Conservation (phyloP, 1,140 invertebrate species). For the Bacillus rossius region DNA sequence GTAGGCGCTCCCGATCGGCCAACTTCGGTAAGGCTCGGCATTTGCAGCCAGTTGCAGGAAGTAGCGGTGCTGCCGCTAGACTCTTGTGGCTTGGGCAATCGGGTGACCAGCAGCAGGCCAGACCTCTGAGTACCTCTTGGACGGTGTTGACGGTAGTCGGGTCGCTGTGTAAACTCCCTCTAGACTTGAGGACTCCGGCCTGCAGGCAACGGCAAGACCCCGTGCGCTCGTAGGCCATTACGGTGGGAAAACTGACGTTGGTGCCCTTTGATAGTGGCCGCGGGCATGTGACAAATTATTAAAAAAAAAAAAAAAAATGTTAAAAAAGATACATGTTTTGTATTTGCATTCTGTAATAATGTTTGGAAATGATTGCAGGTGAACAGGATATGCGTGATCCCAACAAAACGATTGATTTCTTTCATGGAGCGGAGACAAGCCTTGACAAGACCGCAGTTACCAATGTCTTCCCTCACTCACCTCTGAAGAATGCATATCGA, state of each 20-base stretch:
- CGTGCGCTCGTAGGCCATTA: not conserved
- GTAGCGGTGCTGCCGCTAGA: too few species aligned
- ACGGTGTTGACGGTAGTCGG: too few species aligned
- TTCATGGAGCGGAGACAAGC: constrained; percentile 34
- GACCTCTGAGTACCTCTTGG: too few species aligned
- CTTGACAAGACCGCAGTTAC: not conserved
- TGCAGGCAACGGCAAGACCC: not conserved
- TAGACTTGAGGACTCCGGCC: not conserved
- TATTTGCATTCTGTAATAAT: not conserved
- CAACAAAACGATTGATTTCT: constrained; percentile 31
- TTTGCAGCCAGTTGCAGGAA: too few species aligned
- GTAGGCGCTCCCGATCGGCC: too few species aligned
- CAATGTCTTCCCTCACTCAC: too few species aligned
- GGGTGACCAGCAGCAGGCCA: too few species aligned
- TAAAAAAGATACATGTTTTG: constrained; percentile 4
- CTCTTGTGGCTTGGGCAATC: too few species aligned
- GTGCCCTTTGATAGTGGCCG: too few species aligned
- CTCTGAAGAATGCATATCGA: too few species aligned
- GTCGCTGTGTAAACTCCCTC: too few species aligned
- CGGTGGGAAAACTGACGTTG: not conserved
- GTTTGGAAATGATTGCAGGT: not conserved
- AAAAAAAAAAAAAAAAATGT: not conserved
- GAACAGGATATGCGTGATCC: constrained; percentile 20
- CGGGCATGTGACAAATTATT: not conserved
- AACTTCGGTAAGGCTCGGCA: too few species aligned